Evolutionary conservation across 2,113 vertebrate species (phyloP).

Genomic region (Caranx melampygus): DNA sequence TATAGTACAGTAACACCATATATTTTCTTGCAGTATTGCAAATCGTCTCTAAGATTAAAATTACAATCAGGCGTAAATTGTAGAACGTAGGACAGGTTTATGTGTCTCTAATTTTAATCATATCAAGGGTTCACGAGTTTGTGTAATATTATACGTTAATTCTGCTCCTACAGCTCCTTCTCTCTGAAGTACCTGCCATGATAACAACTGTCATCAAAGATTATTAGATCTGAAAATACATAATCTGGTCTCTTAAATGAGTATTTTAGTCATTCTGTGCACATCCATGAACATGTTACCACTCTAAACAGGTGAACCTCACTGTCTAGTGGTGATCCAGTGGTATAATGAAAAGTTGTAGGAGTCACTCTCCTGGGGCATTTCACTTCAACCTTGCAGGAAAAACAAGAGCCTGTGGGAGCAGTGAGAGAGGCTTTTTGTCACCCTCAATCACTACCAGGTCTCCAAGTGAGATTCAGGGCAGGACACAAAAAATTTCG

Average conservation of each 20-base stretch:
- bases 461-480: slow-evolving; percentile 51
- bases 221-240: neutral
- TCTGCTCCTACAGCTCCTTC: slow-evolving; percentile 38
- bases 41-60: neutral
- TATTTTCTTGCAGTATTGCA: neutral
- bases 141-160: neutral
- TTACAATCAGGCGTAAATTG: neutral
- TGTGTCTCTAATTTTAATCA: neutral
- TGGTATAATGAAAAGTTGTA: slow-evolving; percentile 71
- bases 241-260: neutral
- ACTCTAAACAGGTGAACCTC: slow-evolving; percentile 6
- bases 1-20: neutral
- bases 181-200: slow-evolving; percentile 5
- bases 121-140: neutral
- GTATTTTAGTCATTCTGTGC: too few relatives aligned
- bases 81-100: neutral
- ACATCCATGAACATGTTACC: too few relatives aligned
- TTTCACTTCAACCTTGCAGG: slow-evolving; percentile 35
- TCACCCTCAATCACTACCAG: slow-evolving; percentile 65
- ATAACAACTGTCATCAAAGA: neutral
- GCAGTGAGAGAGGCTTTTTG: slow-evolving; percentile 29
- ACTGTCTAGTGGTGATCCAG: slow-evolving; percentile 52
- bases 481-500: slow-evolving; percentile 25
- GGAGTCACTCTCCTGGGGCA: slow-evolving; percentile 40
- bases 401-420: slow-evolving; percentile 62